Base-by-base conservation (phyloP, 2,113 vertebrate species). In the Trematocara stigmaticum region DNA sequence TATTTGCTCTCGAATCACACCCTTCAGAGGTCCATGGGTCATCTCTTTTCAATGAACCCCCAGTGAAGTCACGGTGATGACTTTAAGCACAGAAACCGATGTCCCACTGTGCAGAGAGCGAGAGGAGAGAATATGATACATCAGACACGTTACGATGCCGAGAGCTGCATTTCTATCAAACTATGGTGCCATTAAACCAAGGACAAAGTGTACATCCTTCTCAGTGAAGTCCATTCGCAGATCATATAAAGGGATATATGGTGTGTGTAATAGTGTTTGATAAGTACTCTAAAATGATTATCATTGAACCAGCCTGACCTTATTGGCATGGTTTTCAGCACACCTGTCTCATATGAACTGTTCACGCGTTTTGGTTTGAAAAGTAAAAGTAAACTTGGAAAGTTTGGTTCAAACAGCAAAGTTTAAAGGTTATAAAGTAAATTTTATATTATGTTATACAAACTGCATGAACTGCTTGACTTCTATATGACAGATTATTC, bases 241-340 rank as follows among this genome's bases (percentile, higher is more conserved):
- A 90, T 94, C 92, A 94, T 89, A 92, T 89, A 88, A 92, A 90
- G 79, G 78, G 78, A 94, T 89, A 81, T 89, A 94, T 89, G 79
- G 87, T 57, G 84, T 83, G 88, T 91, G 89, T 89, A 90, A 92
- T 87, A 61, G 87, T 69, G 45, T 83, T 87, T 88, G 81, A 92
- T 89, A 89, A 91, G 85, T 66, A 74, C 84, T 64, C 31, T 84
- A 12, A 85, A 88, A 85, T 91, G 84, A 83, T 92, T 78, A 91
- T 89, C 56, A 71, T 35, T 85, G 86, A 45, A 78, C 82, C 71
- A 53, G 20, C 11, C 23, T 83, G 87, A 89, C 84, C 90, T 82
- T 87, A 69, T 66, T 89, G 84, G 79, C 55, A 66, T 79, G 55
- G 29, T 71, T 87, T 80, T 29, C 59, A 42, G 29, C 47, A 74